These are phyloP conservation scores for Mobula hypostoma DNA, from an alignment of 2,113 vertebrate genomes.

Conservation along the genomic window DNA sequence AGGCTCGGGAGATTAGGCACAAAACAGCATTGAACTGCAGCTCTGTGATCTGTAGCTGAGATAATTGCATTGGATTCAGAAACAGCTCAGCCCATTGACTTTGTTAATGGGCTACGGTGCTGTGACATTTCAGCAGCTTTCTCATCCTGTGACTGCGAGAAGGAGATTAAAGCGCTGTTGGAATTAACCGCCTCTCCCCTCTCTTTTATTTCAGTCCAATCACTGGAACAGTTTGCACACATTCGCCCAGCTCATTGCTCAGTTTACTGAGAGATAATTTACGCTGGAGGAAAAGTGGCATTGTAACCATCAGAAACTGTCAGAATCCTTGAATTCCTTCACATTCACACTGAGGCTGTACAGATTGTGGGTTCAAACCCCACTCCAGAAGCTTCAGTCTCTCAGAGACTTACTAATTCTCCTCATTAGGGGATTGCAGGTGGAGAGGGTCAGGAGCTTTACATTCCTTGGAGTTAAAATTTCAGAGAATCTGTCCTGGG, in stretches of 20 bases:
- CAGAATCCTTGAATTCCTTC: too few relatives aligned
- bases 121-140: neutral
- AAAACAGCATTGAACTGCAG: neutral
- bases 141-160: neutral
- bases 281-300: neutral
- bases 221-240: neutral
- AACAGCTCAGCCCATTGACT: neutral
- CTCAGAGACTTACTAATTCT: too few relatives aligned
- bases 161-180: neutral
- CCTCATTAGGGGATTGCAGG: too few relatives aligned
- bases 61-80: neutral
- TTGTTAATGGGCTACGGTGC: neutral
- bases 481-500: too few relatives aligned
- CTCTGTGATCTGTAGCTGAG: neutral
- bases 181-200: neutral
- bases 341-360: too few relatives aligned
- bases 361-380: too few relatives aligned
- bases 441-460: too few relatives aligned
- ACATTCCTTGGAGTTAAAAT: too few relatives aligned
- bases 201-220: neutral
- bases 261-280: neutral
- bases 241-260: neutral
- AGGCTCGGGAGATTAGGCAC: neutral
- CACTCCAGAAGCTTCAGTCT: too few relatives aligned
- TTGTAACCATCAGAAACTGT: neutral